Evolutionary conservation across 92 coral and sea anemone species (phyloP).

Genomic region (Phymanthus crucifer): DNA sequence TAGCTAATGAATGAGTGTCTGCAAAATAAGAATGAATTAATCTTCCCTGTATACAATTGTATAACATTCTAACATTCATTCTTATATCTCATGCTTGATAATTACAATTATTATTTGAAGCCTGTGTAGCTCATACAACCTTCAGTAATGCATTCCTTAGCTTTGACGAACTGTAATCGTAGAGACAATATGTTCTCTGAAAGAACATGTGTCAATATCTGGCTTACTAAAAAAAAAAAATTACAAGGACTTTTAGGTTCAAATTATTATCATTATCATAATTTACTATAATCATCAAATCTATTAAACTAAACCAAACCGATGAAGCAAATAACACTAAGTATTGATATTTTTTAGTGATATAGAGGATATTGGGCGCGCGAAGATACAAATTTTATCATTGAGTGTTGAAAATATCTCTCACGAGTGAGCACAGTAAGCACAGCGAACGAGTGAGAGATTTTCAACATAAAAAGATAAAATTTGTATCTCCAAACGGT

Average conservation of each 20-base stretch:
- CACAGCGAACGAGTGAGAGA: too few species aligned
- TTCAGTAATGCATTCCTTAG: conserved; percentile 8
- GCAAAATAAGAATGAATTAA: neutral
- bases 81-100: neutral
- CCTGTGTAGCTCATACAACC: neutral
- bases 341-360: neutral
- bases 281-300: too few species aligned
- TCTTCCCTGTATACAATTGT: neutral
- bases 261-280: too few species aligned
- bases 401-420: too few species aligned
- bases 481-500: too few species aligned
- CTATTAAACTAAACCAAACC: neutral
- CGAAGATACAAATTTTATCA: too few species aligned
- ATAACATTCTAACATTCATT: neutral
- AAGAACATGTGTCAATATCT: conserved; percentile 26
- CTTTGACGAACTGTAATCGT: conserved; percentile 19
- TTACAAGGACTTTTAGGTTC: neutral
- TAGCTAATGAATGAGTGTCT: neutral
- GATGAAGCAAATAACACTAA: neutral
- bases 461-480: too few species aligned
- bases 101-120: neutral
- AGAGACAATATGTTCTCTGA: conserved; percentile 23
- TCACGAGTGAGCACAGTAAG: too few species aligned
- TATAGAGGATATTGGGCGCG: too few species aligned
- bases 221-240: conserved; percentile 11